phyloP scores from a whole-genome alignment of 2,888 invertebrate species.

The Ferrisia virgata region DNA sequence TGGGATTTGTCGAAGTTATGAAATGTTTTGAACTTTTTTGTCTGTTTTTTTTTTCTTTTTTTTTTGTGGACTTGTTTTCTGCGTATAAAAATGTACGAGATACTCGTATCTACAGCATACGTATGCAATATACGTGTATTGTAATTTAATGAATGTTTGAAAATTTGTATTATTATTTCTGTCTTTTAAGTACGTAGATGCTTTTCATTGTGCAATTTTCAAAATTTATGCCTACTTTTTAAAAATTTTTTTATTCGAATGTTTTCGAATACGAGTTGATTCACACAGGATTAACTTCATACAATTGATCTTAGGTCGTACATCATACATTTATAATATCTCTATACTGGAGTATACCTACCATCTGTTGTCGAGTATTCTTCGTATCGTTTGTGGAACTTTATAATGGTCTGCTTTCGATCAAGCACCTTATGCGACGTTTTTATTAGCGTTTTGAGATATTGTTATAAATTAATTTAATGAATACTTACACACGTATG shows the following conservation, averaged over 20 bases:
- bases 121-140: background rate
- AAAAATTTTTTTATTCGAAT: too few species aligned
- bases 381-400: background rate
- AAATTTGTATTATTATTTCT: too few species aligned
- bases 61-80: background rate
- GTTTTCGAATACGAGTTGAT: too few species aligned
- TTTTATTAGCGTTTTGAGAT: background rate
- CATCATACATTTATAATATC: too few species aligned
- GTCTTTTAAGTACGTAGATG: too few species aligned
- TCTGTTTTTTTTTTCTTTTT: background rate
- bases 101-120: background rate
- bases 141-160: too few species aligned
- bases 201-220: background rate
- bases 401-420: slow-evolving; percentile 9
- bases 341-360: too few species aligned
- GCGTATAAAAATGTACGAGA: background rate
- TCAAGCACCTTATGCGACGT: slow-evolving; percentile 30
- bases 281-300: too few species aligned
- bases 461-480: background rate
- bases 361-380: slow-evolving; percentile 19
- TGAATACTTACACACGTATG: background rate
- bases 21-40: background rate
- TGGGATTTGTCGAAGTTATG: background rate
- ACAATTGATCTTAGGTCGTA: too few species aligned
- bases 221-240: too few species aligned